Evolutionary conservation across 1,140 invertebrate genomes (phyloP).

Genomic region (Gryon sp.): DNA sequence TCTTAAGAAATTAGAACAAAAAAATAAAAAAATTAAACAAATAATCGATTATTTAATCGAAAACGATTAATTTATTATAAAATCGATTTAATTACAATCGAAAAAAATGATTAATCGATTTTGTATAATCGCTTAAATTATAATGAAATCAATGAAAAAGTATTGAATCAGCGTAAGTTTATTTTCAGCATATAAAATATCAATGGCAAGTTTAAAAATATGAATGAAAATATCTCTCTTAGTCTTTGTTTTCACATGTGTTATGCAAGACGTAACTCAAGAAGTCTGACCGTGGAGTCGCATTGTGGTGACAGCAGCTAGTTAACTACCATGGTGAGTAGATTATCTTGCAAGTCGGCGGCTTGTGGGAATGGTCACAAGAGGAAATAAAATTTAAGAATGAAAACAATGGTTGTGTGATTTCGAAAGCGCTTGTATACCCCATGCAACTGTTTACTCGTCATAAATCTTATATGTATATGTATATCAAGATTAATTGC

Average conservation of each 20-base stretch:
- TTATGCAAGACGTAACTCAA: constrained; percentile 60
- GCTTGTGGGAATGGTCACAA: constrained; percentile 76
- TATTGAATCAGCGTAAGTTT: neutral
- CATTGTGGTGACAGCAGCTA: constrained; percentile 62
- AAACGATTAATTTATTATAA: no score
- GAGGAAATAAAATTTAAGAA: constrained; percentile 70
- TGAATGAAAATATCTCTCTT: constrained; percentile 49
- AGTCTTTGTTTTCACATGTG: constrained; percentile 47
- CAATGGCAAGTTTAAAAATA: constrained; percentile 29
- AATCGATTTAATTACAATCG: neutral
- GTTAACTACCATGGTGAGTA: constrained; percentile 57
- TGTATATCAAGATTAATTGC: constrained; percentile 53
- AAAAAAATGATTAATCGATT: no score
- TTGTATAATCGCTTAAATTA: no score
- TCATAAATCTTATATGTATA: constrained; percentile 47
- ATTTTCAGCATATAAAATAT: neutral
- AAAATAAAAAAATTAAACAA: no score
- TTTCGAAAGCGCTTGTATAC: constrained; percentile 65
- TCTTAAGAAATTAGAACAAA: no score
- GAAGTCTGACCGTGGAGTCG: constrained; percentile 59
- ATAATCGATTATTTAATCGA: no score
- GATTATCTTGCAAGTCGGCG: constrained; percentile 55
- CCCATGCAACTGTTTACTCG: constrained; percentile 26
- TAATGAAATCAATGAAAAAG: neutral
- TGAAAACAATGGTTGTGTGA: constrained; percentile 64